Conservation (phyloP, 2,888 invertebrate species). For the Lasioglossum vierecki region DNA sequence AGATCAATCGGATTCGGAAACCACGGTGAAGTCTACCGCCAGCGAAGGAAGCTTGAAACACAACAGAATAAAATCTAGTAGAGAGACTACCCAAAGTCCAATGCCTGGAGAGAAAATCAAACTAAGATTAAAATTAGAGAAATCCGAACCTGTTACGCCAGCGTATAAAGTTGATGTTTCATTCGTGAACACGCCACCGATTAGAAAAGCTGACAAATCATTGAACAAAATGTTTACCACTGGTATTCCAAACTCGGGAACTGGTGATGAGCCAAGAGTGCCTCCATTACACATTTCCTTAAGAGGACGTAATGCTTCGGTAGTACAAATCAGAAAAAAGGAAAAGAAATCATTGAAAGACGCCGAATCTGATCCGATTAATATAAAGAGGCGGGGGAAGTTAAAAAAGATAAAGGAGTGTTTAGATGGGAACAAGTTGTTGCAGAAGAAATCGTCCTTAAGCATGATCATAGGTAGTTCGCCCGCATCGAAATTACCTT, state of each 20-base stretch:
- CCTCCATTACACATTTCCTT: constrained; percentile 95
- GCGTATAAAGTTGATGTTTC: constrained; percentile 93
- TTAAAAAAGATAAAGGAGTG: constrained; percentile 86
- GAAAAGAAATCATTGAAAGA: constrained; percentile 86
- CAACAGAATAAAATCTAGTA: constrained; percentile 79
- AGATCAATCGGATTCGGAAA: constrained; percentile 86
- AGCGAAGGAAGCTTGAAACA: constrained; percentile 86
- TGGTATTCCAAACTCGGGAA: constrained; percentile 75
- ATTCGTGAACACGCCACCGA: constrained; percentile 87
- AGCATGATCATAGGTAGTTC: constrained; percentile 80
- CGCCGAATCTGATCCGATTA: constrained; percentile 81
- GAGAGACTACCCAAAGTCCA: constrained; percentile 82
- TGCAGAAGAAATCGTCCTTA: constrained; percentile 81
- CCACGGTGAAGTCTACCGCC: constrained; percentile 86
- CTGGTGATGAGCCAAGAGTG: constrained; percentile 90
- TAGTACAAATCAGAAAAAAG: constrained; percentile 92
- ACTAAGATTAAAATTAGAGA: constrained; percentile 92
- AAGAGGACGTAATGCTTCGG: constrained; percentile 91
- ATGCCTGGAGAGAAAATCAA: constrained; percentile 91
- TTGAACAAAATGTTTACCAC: constrained; percentile 84
- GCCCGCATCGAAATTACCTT: constrained; percentile 79
- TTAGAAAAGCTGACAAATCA: constrained; percentile 84
- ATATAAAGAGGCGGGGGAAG: constrained; percentile 83
- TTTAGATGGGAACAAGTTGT: constrained; percentile 79
- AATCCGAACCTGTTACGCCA: constrained; percentile 91